A percentile compares a stretch with the other conserved stretches of the same genome.
Evolutionary conservation across 2,888 invertebrate species (phyloP).

Genomic region (Neria commutata): DNA sequence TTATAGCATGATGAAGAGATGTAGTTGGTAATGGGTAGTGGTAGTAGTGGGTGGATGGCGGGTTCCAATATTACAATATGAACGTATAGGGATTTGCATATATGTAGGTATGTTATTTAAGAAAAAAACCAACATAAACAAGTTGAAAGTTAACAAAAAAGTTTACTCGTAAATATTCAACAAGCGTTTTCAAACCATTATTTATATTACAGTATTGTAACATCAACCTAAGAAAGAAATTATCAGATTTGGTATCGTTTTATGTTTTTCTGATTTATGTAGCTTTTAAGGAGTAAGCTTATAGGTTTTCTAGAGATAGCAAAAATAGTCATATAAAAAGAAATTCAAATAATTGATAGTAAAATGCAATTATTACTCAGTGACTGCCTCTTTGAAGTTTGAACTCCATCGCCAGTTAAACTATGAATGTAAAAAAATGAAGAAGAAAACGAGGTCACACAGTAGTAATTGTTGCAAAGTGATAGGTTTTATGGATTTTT

Average conservation of each 20-base stretch:
- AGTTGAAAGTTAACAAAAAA: neutral
- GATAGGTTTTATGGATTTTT: slow-evolving; percentile 5
- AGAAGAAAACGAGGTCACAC: slow-evolving; percentile 48
- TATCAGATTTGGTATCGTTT: neutral
- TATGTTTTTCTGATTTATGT: neutral
- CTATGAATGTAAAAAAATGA: slow-evolving; percentile 62
- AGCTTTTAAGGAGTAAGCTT: neutral
- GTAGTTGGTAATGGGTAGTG: too few species aligned
- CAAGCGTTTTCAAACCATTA: neutral
- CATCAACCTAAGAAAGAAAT: slow-evolving; percentile 8
- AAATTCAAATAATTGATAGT: neutral
- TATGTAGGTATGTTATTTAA: too few species aligned
- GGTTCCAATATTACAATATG: neutral
- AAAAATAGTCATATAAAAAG: neutral
- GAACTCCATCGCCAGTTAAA: slow-evolving; percentile 96
- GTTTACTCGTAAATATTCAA: neutral
- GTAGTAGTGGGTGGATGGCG: too few species aligned
- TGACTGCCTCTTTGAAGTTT: slow-evolving; percentile 96
- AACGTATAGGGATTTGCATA: slow-evolving; percentile 1
- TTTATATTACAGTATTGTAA: neutral
- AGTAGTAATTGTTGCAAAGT: slow-evolving; percentile 22
- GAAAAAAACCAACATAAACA: neutral
- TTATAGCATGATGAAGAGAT: too few species aligned
- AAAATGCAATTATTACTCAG: slow-evolving; percentile 63
- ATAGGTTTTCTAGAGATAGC: slow-evolving; percentile 1